phyloP scores from a whole-genome alignment of 2,113 vertebrate species.

The Gyps fulvus region DNA sequence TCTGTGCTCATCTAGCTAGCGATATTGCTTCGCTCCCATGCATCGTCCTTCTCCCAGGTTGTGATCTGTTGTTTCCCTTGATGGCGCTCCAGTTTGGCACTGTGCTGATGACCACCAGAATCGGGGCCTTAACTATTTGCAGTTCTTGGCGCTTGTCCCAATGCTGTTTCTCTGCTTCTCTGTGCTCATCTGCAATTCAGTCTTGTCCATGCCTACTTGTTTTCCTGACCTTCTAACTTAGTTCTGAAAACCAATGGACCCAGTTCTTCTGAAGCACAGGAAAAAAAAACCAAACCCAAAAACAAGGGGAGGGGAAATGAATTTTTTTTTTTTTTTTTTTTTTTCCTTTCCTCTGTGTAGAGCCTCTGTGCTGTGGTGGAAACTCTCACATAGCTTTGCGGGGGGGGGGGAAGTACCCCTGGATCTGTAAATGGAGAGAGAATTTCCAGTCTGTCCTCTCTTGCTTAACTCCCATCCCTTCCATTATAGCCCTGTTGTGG shows the following conservation, averaged over 20 bases:
- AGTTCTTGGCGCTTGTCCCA: background rate
- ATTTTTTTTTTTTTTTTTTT: background rate
- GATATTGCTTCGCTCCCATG: fast-evolving
- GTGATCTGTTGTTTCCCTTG: background rate
- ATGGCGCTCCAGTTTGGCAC: fast-evolving
- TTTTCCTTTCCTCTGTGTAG: background rate
- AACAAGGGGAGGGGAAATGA: too few species aligned
- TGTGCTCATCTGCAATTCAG: constrained; percentile 21
- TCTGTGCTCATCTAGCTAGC: background rate
- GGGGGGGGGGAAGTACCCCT: background rate
- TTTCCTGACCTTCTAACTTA: constrained; percentile 27
- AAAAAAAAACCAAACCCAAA: background rate
- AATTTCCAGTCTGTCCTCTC: background rate
- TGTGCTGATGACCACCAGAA: background rate
- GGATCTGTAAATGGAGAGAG: background rate
- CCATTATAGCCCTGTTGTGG: background rate
- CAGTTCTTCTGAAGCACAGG: background rate
- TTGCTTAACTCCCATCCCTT: background rate
- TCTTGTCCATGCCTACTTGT: background rate
- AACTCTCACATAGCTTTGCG: background rate
- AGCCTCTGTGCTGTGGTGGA: background rate
- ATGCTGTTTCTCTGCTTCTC: background rate
- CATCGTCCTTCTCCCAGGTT: background rate
- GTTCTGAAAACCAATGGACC: background rate
- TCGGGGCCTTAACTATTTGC: background rate